Conservation (phyloP, 1,140 invertebrate species). For the Vollenhovia emeryi region DNA sequence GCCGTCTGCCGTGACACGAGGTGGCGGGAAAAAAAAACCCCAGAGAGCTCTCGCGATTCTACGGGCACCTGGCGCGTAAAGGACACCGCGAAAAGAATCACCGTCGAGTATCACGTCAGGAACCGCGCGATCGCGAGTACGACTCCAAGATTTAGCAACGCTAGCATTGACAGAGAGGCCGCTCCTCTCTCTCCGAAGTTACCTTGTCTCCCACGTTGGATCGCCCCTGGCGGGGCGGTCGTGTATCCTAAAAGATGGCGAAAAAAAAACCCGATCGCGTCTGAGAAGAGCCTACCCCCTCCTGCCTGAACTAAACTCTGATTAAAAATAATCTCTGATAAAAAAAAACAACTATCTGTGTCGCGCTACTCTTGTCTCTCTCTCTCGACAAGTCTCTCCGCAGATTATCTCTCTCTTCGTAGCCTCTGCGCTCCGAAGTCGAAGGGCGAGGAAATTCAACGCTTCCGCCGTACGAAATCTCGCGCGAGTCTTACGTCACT, state of each 20-base stretch:
- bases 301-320: neutral
- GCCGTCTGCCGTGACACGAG: neutral
- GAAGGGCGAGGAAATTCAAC: neutral
- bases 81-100: slow-evolving; percentile 13
- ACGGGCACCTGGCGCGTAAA: slow-evolving; percentile 17
- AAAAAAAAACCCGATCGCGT: neutral
- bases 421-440: neutral
- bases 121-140: slow-evolving; percentile 23
- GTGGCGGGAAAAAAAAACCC: slow-evolving; percentile 18
- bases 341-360: neutral
- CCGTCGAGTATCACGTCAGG: slow-evolving; percentile 16
- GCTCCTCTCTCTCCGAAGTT: slow-evolving; percentile 84
- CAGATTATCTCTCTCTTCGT: neutral
- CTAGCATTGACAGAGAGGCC: slow-evolving; percentile 83
- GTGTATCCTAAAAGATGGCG: slow-evolving; percentile 40
- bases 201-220: slow-evolving; percentile 84
- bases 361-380: neutral
- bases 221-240: slow-evolving; percentile 72
- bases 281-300: neutral
- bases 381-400: slow-evolving; percentile 30
- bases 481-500: too few relatives aligned
- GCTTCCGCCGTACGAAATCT: neutral
- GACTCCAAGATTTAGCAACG: slow-evolving; percentile 56
- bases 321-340: neutral
- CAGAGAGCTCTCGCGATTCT: slow-evolving; percentile 23